Evolutionary conservation across 2,888 invertebrate genomes (phyloP).

Genomic region (Rhingia rostrata): DNA sequence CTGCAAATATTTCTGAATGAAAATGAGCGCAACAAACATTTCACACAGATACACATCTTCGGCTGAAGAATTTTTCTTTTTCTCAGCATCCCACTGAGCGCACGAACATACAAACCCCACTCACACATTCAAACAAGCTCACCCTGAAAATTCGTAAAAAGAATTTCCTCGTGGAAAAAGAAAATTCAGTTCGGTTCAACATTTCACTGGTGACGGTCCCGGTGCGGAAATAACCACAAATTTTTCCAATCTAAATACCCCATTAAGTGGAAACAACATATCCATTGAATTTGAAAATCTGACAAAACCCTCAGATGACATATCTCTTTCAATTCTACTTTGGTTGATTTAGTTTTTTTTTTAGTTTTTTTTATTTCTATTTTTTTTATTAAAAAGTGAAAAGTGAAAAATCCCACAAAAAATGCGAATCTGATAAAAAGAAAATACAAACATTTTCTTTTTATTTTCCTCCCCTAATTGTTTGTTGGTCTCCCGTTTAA

Average conservation of each 20-base stretch:
- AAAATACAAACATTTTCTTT: not conserved
- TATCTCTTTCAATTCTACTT: conserved; percentile 45
- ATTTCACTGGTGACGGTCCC: conserved; percentile 70
- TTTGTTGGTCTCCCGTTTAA: conserved; percentile 15
- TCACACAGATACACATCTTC: not conserved
- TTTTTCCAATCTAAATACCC: conserved; percentile 21
- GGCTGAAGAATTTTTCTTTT: conserved; percentile 5
- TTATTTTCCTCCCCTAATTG: conserved; percentile 2
- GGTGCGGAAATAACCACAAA: conserved; percentile 54
- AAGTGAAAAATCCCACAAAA: not conserved
- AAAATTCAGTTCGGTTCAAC: conserved; percentile 69
- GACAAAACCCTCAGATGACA: conserved; percentile 48
- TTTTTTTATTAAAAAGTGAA: conserved; percentile 10
- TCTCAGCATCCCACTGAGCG: not conserved
- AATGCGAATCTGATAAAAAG: not conserved
- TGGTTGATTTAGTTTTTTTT: conserved; percentile 17
- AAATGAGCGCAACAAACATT: conserved; percentile 65
- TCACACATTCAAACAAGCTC: conserved; percentile 40
- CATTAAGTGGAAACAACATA: conserved; percentile 10
- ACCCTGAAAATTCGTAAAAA: conserved; percentile 68
- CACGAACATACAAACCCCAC: conserved; percentile 20
- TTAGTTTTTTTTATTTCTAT: conserved; percentile 20
- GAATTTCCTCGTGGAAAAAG: conserved; percentile 72
- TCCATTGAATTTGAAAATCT: conserved; percentile 29
- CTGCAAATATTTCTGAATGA: conserved; percentile 69